Percentiles rank a stretch among this genome's conserved stretches.
phyloP scores from a whole-genome alignment of 2,113 vertebrate genomes.

The Podilymbus podiceps region DNA sequence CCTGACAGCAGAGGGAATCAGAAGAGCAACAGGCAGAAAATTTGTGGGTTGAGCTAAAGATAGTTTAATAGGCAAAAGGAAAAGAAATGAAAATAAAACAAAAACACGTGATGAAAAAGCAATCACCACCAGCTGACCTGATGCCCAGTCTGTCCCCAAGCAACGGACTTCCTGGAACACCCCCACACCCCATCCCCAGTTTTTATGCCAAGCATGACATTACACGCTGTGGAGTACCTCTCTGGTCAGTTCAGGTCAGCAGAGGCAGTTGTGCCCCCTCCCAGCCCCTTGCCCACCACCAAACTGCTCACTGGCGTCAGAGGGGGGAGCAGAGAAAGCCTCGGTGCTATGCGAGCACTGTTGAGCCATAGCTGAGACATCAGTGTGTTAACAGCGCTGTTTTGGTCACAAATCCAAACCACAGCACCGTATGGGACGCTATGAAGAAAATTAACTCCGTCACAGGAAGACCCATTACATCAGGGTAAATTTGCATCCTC shows the following conservation, averaged over 20 bases:
- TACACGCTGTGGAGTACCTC: not conserved
- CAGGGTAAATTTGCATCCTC: not conserved
- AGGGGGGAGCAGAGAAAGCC: not conserved
- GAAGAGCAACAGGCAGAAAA: not conserved
- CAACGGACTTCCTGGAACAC: not conserved
- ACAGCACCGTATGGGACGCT: not conserved
- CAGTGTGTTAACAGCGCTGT: rapidly evolving
- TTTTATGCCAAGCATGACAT: not conserved
- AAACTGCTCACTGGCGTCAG: rapidly evolving
- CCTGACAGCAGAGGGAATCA: not conserved
- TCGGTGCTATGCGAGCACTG: too few species aligned
- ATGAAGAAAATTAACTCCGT: not conserved
- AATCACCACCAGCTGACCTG: not conserved
- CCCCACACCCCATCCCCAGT: not conserved
- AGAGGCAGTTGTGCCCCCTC: not conserved
- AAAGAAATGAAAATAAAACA: not conserved
- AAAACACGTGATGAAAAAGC: not conserved
- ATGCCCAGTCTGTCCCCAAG: not conserved
- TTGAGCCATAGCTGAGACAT: not conserved
- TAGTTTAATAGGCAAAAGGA: not conserved
- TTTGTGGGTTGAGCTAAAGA: not conserved
- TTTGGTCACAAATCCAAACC: not conserved
- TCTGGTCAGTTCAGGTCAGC: not conserved
- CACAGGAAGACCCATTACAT: not conserved
- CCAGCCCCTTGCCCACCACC: not conserved